Evolutionary conservation across 2,113 vertebrate species (phyloP), one percentile per base, ranked within the genome.

Genomic region (Carettochelys insculpta): DNA sequence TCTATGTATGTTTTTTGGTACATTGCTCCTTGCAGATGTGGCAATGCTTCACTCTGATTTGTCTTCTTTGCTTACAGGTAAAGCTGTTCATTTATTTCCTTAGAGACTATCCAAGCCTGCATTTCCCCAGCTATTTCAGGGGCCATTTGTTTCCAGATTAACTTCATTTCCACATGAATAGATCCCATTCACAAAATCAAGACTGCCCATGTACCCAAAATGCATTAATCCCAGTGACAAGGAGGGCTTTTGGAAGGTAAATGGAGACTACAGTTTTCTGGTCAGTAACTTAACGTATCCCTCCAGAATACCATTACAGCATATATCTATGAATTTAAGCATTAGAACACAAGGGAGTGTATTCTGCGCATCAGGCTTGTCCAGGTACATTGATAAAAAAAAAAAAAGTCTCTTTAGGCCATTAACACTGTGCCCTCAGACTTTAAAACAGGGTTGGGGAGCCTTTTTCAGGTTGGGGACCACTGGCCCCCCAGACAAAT

Each of bases 81-180:
- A 73, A 83, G 11, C 31, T 61, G 34, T 10, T 16, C 24, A 50
- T 90, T 90, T 27, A 12, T 73, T 85, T 79, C 58, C 65, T 77
- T 68, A 24, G 43, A 90, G 34, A 92, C 29, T 22, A 94, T 24
- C 22, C 48, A 54, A 86, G 9, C 47, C 27, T 27, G 5, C 61
- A 29, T n/a, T 83, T 83, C 43, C 80, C 78, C n/a, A 51, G 80
- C 52, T 83, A 80, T 14, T 95, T 86, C 80, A 47, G 93, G 78
- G 87, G 38, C 13, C 48, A 7, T 83, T 90, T 87, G 9, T 80
- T 92, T 73, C 34, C 51, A 87, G 38, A 68, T 65, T 25, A 86
- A 58, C 51, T 89, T 91, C 34, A 43, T 88, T 90, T 90, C 80
- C 77, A 89, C 78, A 50, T 5, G 51, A 90, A 83, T 51, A 71